These are phyloP conservation scores for Neogobius melanostomus DNA, from an alignment of 2,113 vertebrate genomes.

Conservation along the genomic window DNA sequence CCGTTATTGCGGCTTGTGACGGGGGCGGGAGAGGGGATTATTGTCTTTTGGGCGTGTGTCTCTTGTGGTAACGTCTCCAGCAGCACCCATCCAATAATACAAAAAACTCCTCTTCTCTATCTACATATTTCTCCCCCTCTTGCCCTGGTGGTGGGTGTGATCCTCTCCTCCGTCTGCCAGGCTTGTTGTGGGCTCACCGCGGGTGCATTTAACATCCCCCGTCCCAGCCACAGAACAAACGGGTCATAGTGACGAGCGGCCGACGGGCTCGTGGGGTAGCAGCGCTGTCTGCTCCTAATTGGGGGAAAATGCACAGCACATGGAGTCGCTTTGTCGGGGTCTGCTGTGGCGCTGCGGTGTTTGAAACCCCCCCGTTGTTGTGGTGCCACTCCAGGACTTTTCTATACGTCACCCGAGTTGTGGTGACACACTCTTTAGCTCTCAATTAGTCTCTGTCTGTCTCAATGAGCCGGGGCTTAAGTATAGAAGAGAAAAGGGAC, in stretches of 20 bases:
- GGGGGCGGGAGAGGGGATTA: conserved; percentile 42
- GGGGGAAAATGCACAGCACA: conserved; percentile 74
- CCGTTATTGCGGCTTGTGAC: conserved; percentile 53
- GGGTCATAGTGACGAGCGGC: conserved; percentile 56
- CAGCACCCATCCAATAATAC: conserved; percentile 56
- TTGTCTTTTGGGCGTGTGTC: conserved; percentile 66
- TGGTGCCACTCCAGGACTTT: conserved; percentile 53
- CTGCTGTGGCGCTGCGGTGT: conserved; percentile 44
- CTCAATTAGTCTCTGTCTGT: conserved; percentile 17
- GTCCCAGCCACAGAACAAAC: conserved; percentile 70
- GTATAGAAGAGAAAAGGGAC: conserved; percentile 30
- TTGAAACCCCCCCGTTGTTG: conserved; percentile 62
- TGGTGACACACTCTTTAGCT: conserved; percentile 39
- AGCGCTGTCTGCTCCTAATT: conserved; percentile 77
- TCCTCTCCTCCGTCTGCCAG: conserved; percentile 60
- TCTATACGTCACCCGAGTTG: conserved; percentile 40
- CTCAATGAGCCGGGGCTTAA: conserved; percentile 20
- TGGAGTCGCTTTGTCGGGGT: conserved; percentile 67
- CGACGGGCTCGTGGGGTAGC: conserved; percentile 59
- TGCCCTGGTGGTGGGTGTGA: conserved; percentile 61
- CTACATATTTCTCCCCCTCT: conserved; percentile 52
- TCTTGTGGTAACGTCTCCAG: conserved; percentile 67
- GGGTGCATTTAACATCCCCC: conserved; percentile 66
- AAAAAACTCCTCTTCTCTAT: conserved; percentile 50
- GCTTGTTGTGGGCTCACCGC: conserved; percentile 66